These are phyloP conservation scores for Mesembrinibis cayennensis DNA, from an alignment of 2,113 vertebrate genomes.

Conservation along the genomic window DNA sequence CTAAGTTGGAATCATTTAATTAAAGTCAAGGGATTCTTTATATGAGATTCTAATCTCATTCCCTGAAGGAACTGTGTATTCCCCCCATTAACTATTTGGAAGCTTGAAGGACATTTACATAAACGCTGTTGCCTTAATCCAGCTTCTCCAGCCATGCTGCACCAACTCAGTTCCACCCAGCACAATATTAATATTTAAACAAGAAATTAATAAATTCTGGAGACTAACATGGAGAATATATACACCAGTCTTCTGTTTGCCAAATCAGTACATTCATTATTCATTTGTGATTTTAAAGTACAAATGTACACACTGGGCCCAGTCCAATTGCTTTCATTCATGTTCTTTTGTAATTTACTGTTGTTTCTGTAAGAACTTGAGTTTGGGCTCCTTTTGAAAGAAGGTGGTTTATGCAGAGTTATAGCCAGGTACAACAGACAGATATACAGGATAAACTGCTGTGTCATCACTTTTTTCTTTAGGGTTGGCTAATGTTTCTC, in stretches of 20 bases:
- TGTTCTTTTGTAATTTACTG: neutral
- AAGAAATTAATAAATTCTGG: neutral
- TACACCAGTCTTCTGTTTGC: neutral
- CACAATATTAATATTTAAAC: neutral
- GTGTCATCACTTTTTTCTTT: neutral
- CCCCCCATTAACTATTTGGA: neutral
- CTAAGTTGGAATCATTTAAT: neutral
- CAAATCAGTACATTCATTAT: neutral
- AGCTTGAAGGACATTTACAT: neutral
- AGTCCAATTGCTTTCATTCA: neutral
- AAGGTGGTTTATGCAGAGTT: neutral
- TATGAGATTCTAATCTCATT: neutral
- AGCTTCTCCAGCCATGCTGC: neutral
- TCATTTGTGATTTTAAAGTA: neutral
- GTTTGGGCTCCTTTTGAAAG: neutral
- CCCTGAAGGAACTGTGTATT: neutral
- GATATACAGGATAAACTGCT: neutral
- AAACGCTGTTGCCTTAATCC: neutral
- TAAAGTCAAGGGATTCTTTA: neutral
- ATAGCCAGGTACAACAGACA: neutral
- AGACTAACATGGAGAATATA: neutral
- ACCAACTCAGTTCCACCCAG: neutral
- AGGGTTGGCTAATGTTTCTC: neutral
- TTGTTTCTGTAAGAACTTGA: neutral
- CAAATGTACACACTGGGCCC: neutral